phyloP scores from a whole-genome alignment of 2,113 vertebrate species.

The Corythornis madagascariensis region DNA sequence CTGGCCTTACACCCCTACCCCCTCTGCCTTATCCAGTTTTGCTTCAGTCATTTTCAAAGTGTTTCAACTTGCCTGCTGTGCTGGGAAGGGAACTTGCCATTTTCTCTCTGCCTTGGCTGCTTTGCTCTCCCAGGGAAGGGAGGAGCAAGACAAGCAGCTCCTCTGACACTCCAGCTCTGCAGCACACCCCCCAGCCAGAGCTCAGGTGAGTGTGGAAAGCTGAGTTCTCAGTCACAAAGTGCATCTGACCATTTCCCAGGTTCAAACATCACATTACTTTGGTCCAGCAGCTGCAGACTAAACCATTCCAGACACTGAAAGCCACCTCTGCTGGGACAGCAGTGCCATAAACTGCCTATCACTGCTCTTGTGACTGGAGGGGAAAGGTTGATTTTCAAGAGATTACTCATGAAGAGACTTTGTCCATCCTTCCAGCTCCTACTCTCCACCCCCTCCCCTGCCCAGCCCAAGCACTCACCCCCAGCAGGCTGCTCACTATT shows the following conservation, averaged over 20 bases:
- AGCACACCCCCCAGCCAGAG: accelerated
- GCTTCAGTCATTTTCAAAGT: neutral
- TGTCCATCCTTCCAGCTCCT: neutral
- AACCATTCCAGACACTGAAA: neutral
- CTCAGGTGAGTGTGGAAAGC: neutral
- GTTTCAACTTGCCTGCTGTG: neutral
- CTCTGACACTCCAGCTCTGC: accelerated
- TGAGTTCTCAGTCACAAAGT: neutral
- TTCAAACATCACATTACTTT: neutral
- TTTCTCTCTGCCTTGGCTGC: neutral
- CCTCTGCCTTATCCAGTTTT: neutral
- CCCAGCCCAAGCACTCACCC: neutral
- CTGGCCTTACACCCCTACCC: neutral
- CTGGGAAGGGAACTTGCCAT: neutral
- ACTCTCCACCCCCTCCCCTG: neutral
- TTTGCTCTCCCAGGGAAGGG: neutral
- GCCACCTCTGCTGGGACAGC: neutral
- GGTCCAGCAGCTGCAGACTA: neutral
- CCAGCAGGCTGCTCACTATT: neutral
- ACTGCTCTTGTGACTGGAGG: neutral
- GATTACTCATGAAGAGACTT: neutral
- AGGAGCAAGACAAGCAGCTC: neutral
- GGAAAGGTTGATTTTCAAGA: neutral
- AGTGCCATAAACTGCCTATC: neutral
- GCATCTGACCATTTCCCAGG: neutral